Evolutionary conservation across 2,888 invertebrate genomes (phyloP).

Genomic region (Oscheius myriophilus): DNA sequence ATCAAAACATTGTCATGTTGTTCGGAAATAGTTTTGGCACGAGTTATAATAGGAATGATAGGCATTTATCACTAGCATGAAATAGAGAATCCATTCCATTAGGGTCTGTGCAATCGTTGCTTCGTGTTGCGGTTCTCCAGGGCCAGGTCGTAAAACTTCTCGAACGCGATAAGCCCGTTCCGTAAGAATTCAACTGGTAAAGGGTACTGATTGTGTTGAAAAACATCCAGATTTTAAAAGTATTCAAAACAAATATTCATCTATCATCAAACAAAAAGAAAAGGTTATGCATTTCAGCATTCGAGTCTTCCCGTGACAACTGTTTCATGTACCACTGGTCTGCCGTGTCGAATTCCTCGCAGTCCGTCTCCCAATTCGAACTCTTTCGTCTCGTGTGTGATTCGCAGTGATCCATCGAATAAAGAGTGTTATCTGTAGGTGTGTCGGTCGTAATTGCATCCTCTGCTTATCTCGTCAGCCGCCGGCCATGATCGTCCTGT

Average conservation of each 20-base stretch:
- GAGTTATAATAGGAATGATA: no score
- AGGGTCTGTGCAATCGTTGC: no score
- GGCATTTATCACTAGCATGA: no score
- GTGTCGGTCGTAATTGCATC: conserved; percentile 21
- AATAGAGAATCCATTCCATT: no score
- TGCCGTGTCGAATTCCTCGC: conserved; percentile 10
- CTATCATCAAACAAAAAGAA: no score
- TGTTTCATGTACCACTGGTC: conserved; percentile 30
- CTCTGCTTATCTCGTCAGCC: conserved; percentile 21
- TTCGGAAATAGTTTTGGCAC: no score
- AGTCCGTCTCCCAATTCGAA: conserved; percentile 1
- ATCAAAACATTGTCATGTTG: no score
- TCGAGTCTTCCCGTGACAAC: conserved; percentile 20
- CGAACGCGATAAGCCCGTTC: not conserved
- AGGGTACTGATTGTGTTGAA: no score
- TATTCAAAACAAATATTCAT: no score
- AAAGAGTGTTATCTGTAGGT: conserved; percentile 12
- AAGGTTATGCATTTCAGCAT: conserved; percentile 19
- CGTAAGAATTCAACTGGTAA: not conserved
- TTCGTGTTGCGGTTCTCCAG: no score
- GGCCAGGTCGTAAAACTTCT: no score
- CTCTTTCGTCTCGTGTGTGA: conserved; percentile 13
- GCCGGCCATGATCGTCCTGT: conserved; percentile 17
- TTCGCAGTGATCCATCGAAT: conserved; percentile 8
- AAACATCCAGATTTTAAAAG: no score